A percentile compares a stretch with the other conserved stretches of the same genome.
Evolutionary conservation across 2,797 vertebrate genomes (phyloP).

Genomic region (Decapterus maruadsi): DNA sequence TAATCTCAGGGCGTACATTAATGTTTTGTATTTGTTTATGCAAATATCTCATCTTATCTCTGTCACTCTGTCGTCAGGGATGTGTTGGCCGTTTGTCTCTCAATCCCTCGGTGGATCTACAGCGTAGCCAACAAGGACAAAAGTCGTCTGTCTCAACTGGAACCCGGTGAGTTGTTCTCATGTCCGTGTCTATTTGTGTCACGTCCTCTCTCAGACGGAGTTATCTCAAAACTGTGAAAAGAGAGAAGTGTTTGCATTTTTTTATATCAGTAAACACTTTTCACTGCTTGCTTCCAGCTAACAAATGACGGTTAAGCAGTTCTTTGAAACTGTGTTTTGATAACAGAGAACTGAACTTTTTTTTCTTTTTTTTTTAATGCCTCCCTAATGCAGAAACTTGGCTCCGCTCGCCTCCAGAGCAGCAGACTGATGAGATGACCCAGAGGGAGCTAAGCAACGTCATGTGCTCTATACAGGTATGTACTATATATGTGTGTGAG

Average conservation of each 20-base stretch:
- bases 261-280: background rate
- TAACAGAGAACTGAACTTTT: background rate
- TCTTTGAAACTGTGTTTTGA: background rate
- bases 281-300: background rate
- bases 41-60: background rate
- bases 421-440: conserved; percentile 61
- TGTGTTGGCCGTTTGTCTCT: conserved; percentile 74
- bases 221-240: background rate
- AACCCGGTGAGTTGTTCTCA: conserved; percentile 70
- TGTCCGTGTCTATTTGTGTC: conserved; percentile 19
- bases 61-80: conserved; percentile 65
- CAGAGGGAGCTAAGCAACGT: conserved; percentile 54
- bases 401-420: conserved; percentile 68
- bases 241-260: background rate
- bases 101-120: conserved; percentile 75
- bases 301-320: background rate
- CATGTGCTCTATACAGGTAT: conserved; percentile 87
- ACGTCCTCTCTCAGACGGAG: conserved; percentile 15
- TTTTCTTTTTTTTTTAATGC: background rate
- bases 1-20: background rate
- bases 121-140: conserved; percentile 46
- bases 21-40: background rate
- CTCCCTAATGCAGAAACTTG: conserved; percentile 75
- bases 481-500: background rate
- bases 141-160: conserved; percentile 58